phyloP scores from a whole-genome alignment of 1,140 invertebrate genomes.

The Diorhabda carinulata region DNA sequence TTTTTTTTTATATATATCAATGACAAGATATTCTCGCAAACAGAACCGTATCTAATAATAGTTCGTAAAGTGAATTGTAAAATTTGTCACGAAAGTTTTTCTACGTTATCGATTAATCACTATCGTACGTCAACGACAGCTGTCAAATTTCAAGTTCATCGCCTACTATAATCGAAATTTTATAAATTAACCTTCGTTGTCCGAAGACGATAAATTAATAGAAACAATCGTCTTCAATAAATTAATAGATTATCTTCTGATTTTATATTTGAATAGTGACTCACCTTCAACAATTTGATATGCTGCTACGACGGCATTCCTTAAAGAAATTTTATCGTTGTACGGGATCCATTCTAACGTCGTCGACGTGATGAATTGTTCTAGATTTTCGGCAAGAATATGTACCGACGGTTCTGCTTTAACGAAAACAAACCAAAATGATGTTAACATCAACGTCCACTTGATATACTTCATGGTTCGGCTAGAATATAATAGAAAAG shows the following conservation, averaged over 20 bases:
- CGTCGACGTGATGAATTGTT: slow-evolving; percentile 48
- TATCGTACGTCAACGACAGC: too few species aligned
- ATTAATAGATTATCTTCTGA: neutral
- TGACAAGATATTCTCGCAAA: too few species aligned
- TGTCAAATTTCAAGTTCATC: too few species aligned
- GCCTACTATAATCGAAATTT: too few species aligned
- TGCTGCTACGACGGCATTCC: slow-evolving; percentile 47
- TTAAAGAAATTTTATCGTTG: slow-evolving; percentile 33
- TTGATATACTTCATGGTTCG: slow-evolving; percentile 13
- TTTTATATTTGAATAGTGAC: slow-evolving; percentile 8
- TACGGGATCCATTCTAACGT: slow-evolving; percentile 47
- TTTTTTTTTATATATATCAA: too few species aligned
- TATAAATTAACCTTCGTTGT: too few species aligned
- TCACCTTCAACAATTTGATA: slow-evolving; percentile 39
- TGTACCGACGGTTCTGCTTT: slow-evolving; percentile 40
- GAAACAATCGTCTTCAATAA: neutral
- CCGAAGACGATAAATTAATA: too few species aligned
- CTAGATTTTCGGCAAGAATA: slow-evolving; percentile 44
- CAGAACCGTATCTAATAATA: too few species aligned
- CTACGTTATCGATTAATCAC: too few species aligned
- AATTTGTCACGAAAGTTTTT: too few species aligned
- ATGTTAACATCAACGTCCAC: slow-evolving; percentile 20
- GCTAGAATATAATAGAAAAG: neutral
- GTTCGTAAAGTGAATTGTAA: too few species aligned
- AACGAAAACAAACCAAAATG: slow-evolving; percentile 6